Conservation (phyloP, 2,113 vertebrate genomes). For the Ciconia maguari region DNA sequence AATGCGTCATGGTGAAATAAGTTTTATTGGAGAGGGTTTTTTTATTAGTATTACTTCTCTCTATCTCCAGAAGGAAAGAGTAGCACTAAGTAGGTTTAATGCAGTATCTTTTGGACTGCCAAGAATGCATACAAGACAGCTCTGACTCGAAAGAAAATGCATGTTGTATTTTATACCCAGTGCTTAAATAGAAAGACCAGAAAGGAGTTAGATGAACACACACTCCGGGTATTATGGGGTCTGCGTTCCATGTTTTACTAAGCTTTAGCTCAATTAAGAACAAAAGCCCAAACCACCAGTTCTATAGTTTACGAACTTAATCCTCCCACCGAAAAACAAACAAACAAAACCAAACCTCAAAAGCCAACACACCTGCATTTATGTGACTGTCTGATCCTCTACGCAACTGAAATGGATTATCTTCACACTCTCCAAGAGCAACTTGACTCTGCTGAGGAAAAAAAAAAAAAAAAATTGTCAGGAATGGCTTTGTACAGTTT, state of each 20-base stretch:
- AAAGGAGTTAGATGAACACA: neutral
- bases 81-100: neutral
- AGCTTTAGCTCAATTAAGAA: neutral
- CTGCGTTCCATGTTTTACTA: neutral
- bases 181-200: neutral
- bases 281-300: neutral
- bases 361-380: slow-evolving; percentile 76
- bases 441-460: neutral
- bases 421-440: slow-evolving; percentile 28
- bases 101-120: neutral
- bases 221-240: neutral
- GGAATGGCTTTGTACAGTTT: neutral
- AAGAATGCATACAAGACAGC: neutral
- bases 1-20: neutral
- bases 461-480: neutral
- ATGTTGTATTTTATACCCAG: neutral
- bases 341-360: neutral
- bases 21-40: neutral
- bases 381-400: slow-evolving; percentile 64
- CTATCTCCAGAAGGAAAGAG: neutral
- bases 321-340: neutral
- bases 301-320: neutral
- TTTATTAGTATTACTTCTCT: neutral
- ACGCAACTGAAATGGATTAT: neutral
- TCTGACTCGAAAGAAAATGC: neutral